These are phyloP conservation scores for Eupithecia dodoneata DNA, from an alignment of 2,888 invertebrate genomes.

Conservation along the genomic window DNA sequence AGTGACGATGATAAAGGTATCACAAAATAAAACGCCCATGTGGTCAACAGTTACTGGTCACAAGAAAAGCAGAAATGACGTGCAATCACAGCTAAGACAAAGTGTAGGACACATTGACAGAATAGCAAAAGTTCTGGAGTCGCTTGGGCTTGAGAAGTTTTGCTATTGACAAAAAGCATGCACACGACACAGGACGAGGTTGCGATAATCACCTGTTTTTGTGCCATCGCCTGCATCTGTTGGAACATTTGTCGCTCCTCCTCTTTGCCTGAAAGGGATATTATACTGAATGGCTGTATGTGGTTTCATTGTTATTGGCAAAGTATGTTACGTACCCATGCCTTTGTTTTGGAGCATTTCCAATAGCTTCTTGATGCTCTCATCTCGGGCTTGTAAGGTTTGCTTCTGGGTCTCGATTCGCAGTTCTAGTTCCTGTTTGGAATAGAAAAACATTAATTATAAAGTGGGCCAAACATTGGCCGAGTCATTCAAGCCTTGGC, in stretches of 20 bases:
- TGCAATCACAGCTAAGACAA: slow-evolving; percentile 68
- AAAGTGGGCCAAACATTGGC: not conserved
- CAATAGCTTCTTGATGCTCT: slow-evolving; percentile 98
- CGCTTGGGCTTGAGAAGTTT: slow-evolving; percentile 51
- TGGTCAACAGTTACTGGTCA: slow-evolving; percentile 65
- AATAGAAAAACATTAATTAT: not conserved
- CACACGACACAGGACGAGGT: slow-evolving; percentile 46
- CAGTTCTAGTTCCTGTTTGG: slow-evolving; percentile 94
- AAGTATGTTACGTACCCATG: slow-evolving; percentile 89
- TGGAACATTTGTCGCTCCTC: slow-evolving; percentile 98
- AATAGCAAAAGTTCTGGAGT: slow-evolving; percentile 60
- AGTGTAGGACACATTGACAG: slow-evolving; percentile 61
- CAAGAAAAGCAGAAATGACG: slow-evolving; percentile 75
- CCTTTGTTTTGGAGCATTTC: slow-evolving; percentile 99
- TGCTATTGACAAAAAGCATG: slow-evolving; percentile 58
- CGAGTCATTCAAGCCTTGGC: not conserved
- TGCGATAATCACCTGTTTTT: slow-evolving; percentile 92
- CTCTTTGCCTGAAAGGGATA: slow-evolving; percentile 91
- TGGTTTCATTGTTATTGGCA: slow-evolving; percentile 30
- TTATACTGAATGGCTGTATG: slow-evolving; percentile 69
- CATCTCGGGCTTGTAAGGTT: slow-evolving; percentile 97
- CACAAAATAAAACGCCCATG: slow-evolving; percentile 84
- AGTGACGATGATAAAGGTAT: slow-evolving; percentile 83
- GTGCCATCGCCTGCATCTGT: slow-evolving; percentile 98
- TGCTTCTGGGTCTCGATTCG: slow-evolving; percentile 99